Conservation (phyloP, 2,797 vertebrate species). For the Sarcoramphus papa region DNA sequence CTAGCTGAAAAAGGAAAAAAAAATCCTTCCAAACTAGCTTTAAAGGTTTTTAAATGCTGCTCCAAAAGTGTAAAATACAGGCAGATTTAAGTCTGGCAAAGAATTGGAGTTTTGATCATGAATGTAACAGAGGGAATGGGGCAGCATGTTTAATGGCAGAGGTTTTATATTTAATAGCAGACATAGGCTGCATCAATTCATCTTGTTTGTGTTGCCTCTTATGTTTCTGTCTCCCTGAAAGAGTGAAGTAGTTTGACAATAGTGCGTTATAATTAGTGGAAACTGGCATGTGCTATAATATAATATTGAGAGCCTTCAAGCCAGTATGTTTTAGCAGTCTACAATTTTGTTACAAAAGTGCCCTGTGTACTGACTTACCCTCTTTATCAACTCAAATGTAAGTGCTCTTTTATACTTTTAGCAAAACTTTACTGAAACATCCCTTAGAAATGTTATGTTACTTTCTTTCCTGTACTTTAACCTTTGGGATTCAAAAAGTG, state of each 20-base stretch:
- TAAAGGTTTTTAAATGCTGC: neutral
- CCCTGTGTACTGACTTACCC: neutral
- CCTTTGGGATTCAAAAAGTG: neutral
- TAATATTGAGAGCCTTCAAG: constrained; percentile 30
- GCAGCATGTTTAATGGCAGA: neutral
- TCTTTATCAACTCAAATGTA: constrained; percentile 14
- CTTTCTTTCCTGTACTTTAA: neutral
- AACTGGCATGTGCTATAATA: neutral
- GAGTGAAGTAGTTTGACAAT: neutral
- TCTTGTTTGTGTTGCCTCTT: constrained; percentile 25
- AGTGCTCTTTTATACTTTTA: neutral
- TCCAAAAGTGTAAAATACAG: neutral
- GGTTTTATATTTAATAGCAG: constrained; percentile 4
- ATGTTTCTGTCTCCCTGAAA: neutral
- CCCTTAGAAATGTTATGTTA: neutral
- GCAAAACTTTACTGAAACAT: neutral
- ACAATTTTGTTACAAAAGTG: neutral
- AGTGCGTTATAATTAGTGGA: neutral
- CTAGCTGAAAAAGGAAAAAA: neutral
- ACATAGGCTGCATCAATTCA: neutral
- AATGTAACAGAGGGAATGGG: constrained; percentile 33
- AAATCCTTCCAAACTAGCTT: neutral
- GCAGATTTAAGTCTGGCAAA: neutral
- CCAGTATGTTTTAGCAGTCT: neutral
- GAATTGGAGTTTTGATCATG: neutral